These are phyloP conservation scores for Dasysyrphus tricinctus DNA, from an alignment of 2,888 invertebrate genomes.

Conservation along the genomic window DNA sequence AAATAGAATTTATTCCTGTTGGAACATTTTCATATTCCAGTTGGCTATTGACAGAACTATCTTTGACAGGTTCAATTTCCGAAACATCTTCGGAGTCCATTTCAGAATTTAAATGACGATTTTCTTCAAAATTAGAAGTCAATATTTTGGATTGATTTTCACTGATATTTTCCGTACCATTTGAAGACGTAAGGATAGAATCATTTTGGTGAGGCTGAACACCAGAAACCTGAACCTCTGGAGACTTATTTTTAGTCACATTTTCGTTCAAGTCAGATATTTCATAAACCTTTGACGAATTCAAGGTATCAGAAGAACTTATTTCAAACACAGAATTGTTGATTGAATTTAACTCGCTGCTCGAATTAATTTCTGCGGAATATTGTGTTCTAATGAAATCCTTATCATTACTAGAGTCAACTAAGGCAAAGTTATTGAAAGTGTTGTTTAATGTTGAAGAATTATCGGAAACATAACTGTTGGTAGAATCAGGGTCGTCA, in stretches of 20 bases:
- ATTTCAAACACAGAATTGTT: not conserved
- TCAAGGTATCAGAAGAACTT: not conserved
- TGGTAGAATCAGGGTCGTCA: constrained; percentile 23
- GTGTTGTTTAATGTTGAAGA: not conserved
- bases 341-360: not conserved
- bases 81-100: not conserved
- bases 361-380: not conserved
- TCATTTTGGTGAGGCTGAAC: not conserved
- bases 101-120: not conserved
- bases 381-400: not conserved
- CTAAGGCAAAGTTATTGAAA: not conserved
- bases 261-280: not conserved
- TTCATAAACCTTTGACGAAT: not conserved
- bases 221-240: not conserved
- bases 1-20: no score
- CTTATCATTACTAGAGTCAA: not conserved
- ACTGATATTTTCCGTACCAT: not conserved
- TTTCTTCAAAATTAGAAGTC: not conserved
- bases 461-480: constrained; percentile 6
- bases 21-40: not conserved
- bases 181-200: not conserved
- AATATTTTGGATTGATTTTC: not conserved
- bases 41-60: not conserved
- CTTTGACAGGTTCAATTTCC: not conserved
- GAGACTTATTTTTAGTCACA: not conserved